Percentiles rank a stretch among this genome's conserved stretches.
phyloP scores from a whole-genome alignment of 2,888 invertebrate genomes.

The Lymantria monacha region DNA sequence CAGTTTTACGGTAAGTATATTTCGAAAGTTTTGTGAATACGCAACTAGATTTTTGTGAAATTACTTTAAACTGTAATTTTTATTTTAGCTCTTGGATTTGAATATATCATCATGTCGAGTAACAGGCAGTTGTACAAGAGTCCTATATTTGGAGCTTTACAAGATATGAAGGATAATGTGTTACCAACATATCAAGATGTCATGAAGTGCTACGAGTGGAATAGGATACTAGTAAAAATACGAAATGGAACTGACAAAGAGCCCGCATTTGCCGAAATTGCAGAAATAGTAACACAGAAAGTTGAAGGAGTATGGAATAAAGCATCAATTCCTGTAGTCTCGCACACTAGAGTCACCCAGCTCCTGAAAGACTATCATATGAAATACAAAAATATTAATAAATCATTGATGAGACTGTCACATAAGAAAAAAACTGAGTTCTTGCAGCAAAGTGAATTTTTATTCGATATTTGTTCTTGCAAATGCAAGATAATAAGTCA shows the following conservation, averaged over 20 bases:
- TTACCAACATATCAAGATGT: not conserved
- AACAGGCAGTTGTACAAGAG: not conserved
- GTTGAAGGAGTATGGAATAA: not conserved
- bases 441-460: not conserved
- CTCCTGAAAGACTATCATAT: not conserved
- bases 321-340: not conserved
- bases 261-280: not conserved
- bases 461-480: not conserved
- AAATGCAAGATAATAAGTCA: not conserved
- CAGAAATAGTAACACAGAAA: not conserved
- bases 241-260: not conserved
- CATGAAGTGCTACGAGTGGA: not conserved
- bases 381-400: not conserved
- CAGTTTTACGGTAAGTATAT: not conserved
- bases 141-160: not conserved
- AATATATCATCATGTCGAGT: not conserved
- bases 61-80: not conserved
- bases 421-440: not conserved
- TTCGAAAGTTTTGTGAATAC: not conserved
- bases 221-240: not conserved
- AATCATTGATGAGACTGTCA: not conserved
- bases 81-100: not conserved
- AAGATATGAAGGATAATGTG: not conserved
- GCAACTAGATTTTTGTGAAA: not conserved
- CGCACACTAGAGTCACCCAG: not conserved